Percentiles rank a stretch among this genome's conserved stretches.
Conservation (phyloP, 1,140 invertebrate species). For the Drosophila ficusphila region DNA sequence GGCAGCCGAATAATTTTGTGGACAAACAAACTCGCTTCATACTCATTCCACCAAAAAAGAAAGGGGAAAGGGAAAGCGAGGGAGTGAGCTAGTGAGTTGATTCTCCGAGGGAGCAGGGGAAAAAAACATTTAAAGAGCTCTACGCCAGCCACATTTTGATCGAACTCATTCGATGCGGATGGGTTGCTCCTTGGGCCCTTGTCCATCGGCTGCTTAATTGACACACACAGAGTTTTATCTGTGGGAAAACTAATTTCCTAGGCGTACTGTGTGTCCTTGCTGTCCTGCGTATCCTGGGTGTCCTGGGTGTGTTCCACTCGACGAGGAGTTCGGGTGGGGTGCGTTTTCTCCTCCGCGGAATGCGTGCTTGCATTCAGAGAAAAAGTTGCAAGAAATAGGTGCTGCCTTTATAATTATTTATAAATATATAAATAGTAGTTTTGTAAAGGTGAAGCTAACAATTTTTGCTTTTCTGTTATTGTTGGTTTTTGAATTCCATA, state of each 20-base stretch:
- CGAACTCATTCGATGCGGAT: slow-evolving; percentile 61
- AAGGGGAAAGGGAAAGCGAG: no score
- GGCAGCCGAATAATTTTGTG: slow-evolving; percentile 58
- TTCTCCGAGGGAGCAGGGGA: neutral
- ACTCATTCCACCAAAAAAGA: no score
- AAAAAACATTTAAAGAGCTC: slow-evolving; percentile 69
- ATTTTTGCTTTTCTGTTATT: no score
- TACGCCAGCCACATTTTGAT: slow-evolving; percentile 71
- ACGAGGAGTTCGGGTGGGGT: slow-evolving; percentile 9
- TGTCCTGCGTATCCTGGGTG: no score
- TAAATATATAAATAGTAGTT: no score
- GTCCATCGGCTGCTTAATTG: slow-evolving; percentile 65
- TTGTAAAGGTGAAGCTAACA: no score
- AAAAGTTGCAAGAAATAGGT: no score
- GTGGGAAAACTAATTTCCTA: slow-evolving; percentile 78
- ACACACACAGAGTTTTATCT: slow-evolving; percentile 74
- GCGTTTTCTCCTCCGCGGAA: neutral
- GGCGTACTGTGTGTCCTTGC: no score
- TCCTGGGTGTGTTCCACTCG: slow-evolving; percentile 30
- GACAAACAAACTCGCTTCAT: slow-evolving; percentile 63
- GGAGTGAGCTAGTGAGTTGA: slow-evolving; percentile 20
- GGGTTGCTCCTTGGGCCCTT: slow-evolving; percentile 32
- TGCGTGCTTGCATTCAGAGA: neutral
- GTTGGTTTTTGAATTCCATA: no score
- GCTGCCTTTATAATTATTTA: no score